Base-by-base conservation (phyloP, 2,113 vertebrate species). In the Mormoops blainvillei region DNA sequence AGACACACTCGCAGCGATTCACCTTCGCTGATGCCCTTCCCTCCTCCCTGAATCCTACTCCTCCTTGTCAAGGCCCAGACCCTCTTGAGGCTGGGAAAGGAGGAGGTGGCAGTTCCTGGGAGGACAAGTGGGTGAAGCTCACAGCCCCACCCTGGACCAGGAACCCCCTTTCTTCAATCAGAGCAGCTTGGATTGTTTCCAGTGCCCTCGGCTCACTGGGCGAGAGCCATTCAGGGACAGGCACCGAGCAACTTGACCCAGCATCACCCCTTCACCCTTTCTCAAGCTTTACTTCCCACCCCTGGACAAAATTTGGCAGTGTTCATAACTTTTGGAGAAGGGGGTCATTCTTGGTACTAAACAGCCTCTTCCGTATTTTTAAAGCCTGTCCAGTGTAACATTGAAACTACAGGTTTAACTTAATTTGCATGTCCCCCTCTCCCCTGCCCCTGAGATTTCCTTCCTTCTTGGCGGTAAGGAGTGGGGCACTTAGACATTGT, bases 201-300 rank as follows among this genome's bases (percentile, higher is more conserved):
- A 18, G 22, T 2, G 67, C 61, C 12, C 0, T 24, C 52, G 7
- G 41, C 41, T 38, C 13, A 38, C 52, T 8, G 41, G 15, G 9
- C 12, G 0, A 58, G 65, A 24, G 4, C 52, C 22, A 41, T 0
- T 0, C 28, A 5, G 31, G 36, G 50, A 33, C 52, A 38, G 8
- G 16, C 41, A 8, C 41, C 33, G 10, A 52, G 77, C 33, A 28
- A 0, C 50, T 2, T 8, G 36, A 20, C 63, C 48, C 36, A 28
- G 88, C 15, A 0, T 1, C 4, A 38, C 13, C 73, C 43, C 16
- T 36, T 31, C 87, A 22, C 3, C 10, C 15, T 31, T 4, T 38
- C 22, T 54, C 43, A 52, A 48, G 4, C 38, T 38, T 48, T 20
- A 38, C 65, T 38, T 31, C 43, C 71, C 33, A 31, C 10, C 6